A percentile compares a stretch with the other conserved stretches of the same genome.
phyloP scores from a whole-genome alignment of 2,113 vertebrate genomes.

The Sylvilagus bachmani region DNA sequence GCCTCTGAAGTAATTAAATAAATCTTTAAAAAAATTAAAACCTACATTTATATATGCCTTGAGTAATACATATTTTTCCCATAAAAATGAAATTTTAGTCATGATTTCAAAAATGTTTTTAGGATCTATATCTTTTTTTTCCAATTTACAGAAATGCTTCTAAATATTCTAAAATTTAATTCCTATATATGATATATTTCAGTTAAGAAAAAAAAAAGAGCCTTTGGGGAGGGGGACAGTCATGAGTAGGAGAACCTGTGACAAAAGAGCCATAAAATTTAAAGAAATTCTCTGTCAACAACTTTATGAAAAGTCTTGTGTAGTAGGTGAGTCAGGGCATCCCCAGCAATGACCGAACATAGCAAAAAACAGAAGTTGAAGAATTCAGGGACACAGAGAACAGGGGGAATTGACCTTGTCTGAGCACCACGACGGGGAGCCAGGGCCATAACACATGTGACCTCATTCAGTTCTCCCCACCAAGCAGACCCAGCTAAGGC shows the following conservation, averaged over 20 bases:
- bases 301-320: background rate
- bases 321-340: background rate
- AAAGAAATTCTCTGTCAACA: background rate
- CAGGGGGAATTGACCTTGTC: background rate
- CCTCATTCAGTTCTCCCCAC: background rate
- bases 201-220: background rate
- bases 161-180: constrained; percentile 20
- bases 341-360: background rate
- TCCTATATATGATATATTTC: background rate
- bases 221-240: background rate
- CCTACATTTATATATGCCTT: background rate
- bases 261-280: background rate
- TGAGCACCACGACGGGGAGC: background rate
- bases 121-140: background rate
- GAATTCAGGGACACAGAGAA: background rate
- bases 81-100: constrained; percentile 15
- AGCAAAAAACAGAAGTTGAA: background rate
- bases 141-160: constrained; percentile 10
- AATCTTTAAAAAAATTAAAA: too few species aligned
- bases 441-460: background rate
- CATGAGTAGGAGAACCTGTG: background rate
- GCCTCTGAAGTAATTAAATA: too few species aligned
- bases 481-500: background rate
- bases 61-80: background rate
- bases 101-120: background rate